A percentile compares a stretch with the other conserved stretches of the same genome.
Conservation (phyloP, 1,140 invertebrate genomes). For the Caenorhabditis inopinata region DNA sequence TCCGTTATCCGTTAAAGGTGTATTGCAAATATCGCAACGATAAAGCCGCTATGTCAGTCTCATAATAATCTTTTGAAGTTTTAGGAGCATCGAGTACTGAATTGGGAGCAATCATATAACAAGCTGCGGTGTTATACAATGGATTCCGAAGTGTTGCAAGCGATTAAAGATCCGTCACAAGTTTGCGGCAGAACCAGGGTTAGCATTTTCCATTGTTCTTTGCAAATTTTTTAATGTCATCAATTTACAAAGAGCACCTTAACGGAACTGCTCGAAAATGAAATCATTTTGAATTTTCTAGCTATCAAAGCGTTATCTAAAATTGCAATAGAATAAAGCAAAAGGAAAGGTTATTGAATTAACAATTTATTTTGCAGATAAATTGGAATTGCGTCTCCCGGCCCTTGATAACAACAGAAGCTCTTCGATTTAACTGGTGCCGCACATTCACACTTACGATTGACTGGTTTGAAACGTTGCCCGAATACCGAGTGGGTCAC, state of each 20-base stretch:
- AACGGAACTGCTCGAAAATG: too few relatives aligned
- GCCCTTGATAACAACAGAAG: neutral
- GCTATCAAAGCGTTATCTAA: too few relatives aligned
- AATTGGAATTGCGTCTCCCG: neutral
- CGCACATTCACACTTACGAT: neutral
- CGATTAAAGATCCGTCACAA: neutral
- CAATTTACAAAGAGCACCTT: too few relatives aligned
- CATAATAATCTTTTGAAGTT: too few relatives aligned
- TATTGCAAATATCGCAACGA: too few relatives aligned
- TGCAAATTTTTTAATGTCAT: neutral
- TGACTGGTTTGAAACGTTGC: neutral
- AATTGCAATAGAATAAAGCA: too few relatives aligned
- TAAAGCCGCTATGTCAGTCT: too few relatives aligned
- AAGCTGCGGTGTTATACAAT: neutral
- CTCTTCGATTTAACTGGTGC: conserved; percentile 1
- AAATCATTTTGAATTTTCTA: too few relatives aligned
- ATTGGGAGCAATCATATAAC: too few relatives aligned
- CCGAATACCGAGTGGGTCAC: neutral
- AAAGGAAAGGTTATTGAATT: too few relatives aligned
- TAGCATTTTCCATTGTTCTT: neutral
- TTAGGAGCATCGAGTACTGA: too few relatives aligned
- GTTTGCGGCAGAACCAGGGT: neutral
- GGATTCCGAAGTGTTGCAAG: neutral
- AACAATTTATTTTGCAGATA: neutral
- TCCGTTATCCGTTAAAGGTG: too few relatives aligned